These are phyloP conservation scores for Drosophila nr. fundita DNA, from an alignment of 2,888 invertebrate genomes.

Conservation along the genomic window DNA sequence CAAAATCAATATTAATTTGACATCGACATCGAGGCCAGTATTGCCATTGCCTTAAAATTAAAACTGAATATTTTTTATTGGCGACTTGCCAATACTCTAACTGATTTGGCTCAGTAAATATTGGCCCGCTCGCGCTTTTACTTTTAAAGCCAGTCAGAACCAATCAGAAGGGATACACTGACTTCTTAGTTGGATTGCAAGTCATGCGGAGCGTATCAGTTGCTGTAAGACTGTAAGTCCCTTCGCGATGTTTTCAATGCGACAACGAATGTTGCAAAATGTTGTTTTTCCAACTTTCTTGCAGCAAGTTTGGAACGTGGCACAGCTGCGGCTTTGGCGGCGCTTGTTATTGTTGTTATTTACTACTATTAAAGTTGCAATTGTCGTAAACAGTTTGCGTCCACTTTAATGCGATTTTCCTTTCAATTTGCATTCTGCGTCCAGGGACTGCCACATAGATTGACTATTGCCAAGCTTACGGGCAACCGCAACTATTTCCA, in stretches of 20 bases:
- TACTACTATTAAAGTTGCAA: slow-evolving; percentile 75
- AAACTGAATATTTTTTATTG: background rate
- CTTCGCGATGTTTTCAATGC: slow-evolving; percentile 28
- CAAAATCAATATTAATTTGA: slow-evolving; percentile 74
- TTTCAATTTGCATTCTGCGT: slow-evolving; percentile 57
- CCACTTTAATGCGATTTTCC: slow-evolving; percentile 39
- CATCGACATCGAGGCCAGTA: slow-evolving; percentile 27
- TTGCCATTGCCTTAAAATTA: slow-evolving; percentile 35
- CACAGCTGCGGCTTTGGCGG: slow-evolving; percentile 54
- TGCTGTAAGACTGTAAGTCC: background rate
- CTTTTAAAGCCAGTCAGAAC: background rate
- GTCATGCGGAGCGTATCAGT: slow-evolving; percentile 5
- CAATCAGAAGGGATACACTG: background rate
- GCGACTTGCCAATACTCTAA: slow-evolving; percentile 39
- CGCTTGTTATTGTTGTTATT: slow-evolving; percentile 74
- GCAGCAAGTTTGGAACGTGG: slow-evolving; percentile 40
- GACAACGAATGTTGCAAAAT: slow-evolving; percentile 66
- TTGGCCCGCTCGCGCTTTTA: background rate
- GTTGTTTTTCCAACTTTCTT: slow-evolving; percentile 66
- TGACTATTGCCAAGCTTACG: slow-evolving; percentile 48
- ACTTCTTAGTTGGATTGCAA: background rate
- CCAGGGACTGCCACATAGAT: slow-evolving; percentile 38
- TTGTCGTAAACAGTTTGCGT: slow-evolving; percentile 70
- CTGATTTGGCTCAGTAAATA: background rate
- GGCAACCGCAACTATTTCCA: slow-evolving; percentile 40